A percentile compares a stretch with the other conserved stretches of the same genome.
phyloP scores from a whole-genome alignment of 1,140 invertebrate species.

The Globodera ellingtonae region DNA sequence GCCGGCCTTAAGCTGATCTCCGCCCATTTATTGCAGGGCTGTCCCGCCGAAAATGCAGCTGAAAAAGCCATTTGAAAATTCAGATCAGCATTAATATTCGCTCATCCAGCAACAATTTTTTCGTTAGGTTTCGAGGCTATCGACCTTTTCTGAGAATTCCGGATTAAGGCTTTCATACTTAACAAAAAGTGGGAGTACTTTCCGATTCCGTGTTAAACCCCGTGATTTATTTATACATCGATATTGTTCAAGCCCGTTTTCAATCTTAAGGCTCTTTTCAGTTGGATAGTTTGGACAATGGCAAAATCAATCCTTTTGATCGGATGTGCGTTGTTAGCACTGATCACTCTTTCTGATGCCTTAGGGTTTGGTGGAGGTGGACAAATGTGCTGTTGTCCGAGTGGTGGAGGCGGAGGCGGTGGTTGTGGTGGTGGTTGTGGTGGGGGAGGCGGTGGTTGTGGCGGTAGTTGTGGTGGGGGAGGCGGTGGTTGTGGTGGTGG shows the following conservation, averaged over 20 bases:
- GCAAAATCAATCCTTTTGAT: not conserved
- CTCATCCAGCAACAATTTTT: too few relatives aligned
- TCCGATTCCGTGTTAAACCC: too few relatives aligned
- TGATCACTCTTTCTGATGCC: slow-evolving; percentile 1
- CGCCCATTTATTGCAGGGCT: not conserved
- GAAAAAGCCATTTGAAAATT: not conserved
- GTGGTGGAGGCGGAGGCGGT: not conserved
- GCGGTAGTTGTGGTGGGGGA: not conserved
- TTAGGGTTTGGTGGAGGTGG: slow-evolving; percentile 5
- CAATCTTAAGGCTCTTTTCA: not conserved
- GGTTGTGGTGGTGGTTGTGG: not conserved
- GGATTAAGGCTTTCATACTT: too few relatives aligned
- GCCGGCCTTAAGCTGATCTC: not conserved
- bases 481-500: not conserved
- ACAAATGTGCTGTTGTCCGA: not conserved
- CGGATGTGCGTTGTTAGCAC: not conserved
- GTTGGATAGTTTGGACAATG: not conserved
- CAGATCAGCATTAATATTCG: not conserved
- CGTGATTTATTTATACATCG: too few relatives aligned
- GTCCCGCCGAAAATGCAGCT: not conserved
- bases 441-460: not conserved
- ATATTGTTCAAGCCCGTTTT: not conserved
- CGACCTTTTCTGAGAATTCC: too few relatives aligned
- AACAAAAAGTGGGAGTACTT: too few relatives aligned
- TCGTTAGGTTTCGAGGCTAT: too few relatives aligned